Evolutionary conservation across 2,797 vertebrate genomes (phyloP).

Genomic region (Cryptoblepharus egeriae): DNA sequence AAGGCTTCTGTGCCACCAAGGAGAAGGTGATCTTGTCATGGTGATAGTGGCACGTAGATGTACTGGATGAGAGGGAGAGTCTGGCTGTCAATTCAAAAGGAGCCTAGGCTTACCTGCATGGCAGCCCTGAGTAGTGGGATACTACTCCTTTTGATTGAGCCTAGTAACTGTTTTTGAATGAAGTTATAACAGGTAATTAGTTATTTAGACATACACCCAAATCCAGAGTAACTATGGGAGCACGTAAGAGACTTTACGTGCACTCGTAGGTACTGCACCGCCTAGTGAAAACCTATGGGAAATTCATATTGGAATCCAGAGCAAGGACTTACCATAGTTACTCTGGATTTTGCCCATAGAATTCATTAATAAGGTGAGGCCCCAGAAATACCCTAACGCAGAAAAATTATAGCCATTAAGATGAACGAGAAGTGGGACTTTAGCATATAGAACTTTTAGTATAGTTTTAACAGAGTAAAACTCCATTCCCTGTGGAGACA

Average conservation of each 20-base stretch:
- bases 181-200: not conserved
- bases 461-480: not conserved
- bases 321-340: too few species aligned
- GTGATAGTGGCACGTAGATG: not conserved
- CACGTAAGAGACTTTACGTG: too few species aligned
- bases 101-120: not conserved
- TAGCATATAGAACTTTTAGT: not conserved
- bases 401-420: not conserved
- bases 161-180: not conserved
- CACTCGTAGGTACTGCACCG: too few species aligned
- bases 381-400: not conserved
- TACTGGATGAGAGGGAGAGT: not conserved
- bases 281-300: too few species aligned
- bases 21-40: constrained; percentile 5
- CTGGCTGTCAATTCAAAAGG: not conserved
- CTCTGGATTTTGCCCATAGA: too few species aligned
- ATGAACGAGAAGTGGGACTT: not conserved
- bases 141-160: not conserved
- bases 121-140: not conserved
- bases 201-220: not conserved
- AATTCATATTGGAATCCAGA: too few species aligned
- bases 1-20: not conserved
- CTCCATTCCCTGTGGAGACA: too few species aligned
- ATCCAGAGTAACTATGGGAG: too few species aligned
- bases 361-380: not conserved